Conservation (phyloP, 64 coral and sea anemone genomes). For the Porites lutea region DNA sequence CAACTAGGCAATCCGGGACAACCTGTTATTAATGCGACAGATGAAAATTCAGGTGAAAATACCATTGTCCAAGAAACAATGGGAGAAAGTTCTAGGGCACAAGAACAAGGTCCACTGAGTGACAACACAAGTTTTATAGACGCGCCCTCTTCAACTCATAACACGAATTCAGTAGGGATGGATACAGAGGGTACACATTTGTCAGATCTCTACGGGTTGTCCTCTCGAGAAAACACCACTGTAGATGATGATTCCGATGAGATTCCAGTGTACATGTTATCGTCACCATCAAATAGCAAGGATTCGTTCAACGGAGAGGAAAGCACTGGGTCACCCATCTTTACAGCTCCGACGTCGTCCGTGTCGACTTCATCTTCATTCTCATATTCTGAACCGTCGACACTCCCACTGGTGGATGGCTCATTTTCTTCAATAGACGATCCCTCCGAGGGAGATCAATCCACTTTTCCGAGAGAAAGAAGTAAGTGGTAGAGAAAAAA, state of each 20-base stretch:
- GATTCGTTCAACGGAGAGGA: constrained; percentile 4
- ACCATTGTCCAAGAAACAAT: not conserved
- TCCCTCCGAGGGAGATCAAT: not conserved
- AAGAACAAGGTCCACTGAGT: not conserved
- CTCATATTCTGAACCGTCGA: not conserved
- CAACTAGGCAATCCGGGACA: not conserved
- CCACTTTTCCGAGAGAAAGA: not conserved
- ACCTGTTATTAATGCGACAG: not conserved
- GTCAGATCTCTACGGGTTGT: not conserved
- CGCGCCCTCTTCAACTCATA: not conserved
- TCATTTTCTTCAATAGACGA: not conserved
- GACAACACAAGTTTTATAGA: not conserved
- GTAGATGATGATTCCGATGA: constrained; percentile 5
- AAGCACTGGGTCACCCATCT: not conserved
- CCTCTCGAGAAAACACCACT: not conserved
- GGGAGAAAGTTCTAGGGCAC: not conserved
- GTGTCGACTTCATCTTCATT: not conserved
- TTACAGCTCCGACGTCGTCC: not conserved
- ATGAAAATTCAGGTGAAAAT: not conserved
- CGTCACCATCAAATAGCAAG: not conserved
- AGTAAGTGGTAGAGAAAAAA: not conserved
- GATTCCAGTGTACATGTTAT: constrained; percentile 34
- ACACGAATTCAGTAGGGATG: not conserved
- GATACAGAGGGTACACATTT: not conserved
- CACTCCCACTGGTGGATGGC: not conserved